These are phyloP conservation scores for Ennomos quercinarius DNA, from an alignment of 2,888 invertebrate species.

Conservation along the genomic window DNA sequence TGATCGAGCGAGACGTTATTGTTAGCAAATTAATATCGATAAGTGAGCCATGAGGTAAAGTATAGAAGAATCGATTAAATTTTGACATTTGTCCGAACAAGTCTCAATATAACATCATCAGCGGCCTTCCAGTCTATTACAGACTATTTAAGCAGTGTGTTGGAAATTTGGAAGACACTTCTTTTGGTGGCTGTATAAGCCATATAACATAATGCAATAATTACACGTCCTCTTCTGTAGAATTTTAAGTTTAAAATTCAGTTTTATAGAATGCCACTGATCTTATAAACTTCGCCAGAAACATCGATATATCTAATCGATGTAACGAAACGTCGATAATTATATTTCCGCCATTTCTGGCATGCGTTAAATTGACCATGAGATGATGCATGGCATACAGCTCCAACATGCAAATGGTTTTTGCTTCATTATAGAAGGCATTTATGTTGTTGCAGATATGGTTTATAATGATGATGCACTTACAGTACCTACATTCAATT, in stretches of 20 bases:
- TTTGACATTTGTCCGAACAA: too few relatives aligned
- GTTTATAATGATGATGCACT: constrained; percentile 13
- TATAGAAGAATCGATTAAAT: neutral
- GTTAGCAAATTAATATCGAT: constrained; percentile 4
- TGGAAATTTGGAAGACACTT: too few relatives aligned
- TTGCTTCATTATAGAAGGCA: constrained; percentile 13
- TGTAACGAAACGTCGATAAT: too few relatives aligned
- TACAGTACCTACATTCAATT: neutral
- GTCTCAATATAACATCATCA: too few relatives aligned
- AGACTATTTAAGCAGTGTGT: too few relatives aligned
- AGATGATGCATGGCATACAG: constrained; percentile 29
- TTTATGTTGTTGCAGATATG: constrained; percentile 15
- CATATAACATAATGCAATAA: too few relatives aligned
- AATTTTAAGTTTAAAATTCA: too few relatives aligned
- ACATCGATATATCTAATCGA: neutral
- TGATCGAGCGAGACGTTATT: constrained; percentile 20
- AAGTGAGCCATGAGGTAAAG: neutral
- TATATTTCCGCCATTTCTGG: constrained; percentile 1
- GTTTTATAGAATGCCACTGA: too few relatives aligned
- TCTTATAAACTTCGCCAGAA: too few relatives aligned
- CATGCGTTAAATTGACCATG: constrained; percentile 39
- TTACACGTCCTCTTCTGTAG: too few relatives aligned
- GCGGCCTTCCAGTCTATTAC: too few relatives aligned
- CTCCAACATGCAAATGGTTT: constrained; percentile 26
- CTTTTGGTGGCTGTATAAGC: too few relatives aligned